A percentile compares a stretch with the other conserved stretches of the same genome.
These are phyloP conservation scores for Phenganax subtilis DNA, from an alignment of 92 coral and sea anemone species.

Conservation along the genomic window DNA sequence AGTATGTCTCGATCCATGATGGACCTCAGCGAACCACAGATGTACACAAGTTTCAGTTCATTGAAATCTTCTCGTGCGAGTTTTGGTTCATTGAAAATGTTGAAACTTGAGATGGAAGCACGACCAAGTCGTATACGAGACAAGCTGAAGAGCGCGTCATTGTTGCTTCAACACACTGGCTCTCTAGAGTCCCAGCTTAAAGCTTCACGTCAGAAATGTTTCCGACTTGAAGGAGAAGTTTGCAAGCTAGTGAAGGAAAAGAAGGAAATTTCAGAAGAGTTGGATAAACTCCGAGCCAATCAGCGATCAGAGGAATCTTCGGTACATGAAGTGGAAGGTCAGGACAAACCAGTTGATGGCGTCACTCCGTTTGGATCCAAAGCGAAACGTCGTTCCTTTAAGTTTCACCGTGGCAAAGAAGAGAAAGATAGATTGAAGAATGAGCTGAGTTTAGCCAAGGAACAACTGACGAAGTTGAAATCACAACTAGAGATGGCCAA, in stretches of 20 bases:
- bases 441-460: conserved; percentile 77
- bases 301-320: conserved; percentile 2
- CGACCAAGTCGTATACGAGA: conserved; percentile 39
- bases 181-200: conserved; percentile 35
- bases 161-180: conserved; percentile 40
- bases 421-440: conserved; percentile 70
- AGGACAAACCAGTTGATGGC: conserved; percentile 3
- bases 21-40: conserved; percentile 41
- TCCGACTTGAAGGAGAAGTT: conserved; percentile 38
- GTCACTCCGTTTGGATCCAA: conserved; percentile 3
- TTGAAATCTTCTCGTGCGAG: conserved; percentile 28
- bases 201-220: conserved; percentile 29
- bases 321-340: conserved; percentile 19
- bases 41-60: conserved; percentile 39
- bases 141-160: conserved; percentile 35
- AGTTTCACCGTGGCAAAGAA: conserved; percentile 30
- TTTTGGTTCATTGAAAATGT: conserved; percentile 36
- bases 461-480: conserved; percentile 77
- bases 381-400: conserved; percentile 24
- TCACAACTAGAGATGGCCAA: conserved; percentile 73
- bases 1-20: conserved; percentile 40
- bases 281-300: conserved; percentile 16
- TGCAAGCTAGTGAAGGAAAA: conserved; percentile 38
- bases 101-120: conserved; percentile 39
- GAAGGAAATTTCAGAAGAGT: conserved; percentile 40